Evolutionary conservation across 2,113 vertebrate genomes (phyloP).

Genomic region (Alectura lathami): DNA sequence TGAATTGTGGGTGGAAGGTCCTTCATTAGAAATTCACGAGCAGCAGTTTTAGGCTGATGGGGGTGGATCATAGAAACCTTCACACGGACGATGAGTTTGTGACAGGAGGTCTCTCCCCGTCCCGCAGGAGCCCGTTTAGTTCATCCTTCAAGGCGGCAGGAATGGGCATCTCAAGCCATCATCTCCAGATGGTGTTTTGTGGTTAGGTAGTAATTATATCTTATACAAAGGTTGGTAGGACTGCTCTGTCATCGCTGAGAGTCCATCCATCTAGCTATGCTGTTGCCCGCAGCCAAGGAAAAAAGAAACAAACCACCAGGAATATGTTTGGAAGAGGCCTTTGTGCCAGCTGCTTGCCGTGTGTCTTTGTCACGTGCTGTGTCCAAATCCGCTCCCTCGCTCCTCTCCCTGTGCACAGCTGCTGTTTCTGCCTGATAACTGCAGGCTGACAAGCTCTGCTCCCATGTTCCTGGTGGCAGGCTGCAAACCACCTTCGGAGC

Average conservation of each 20-base stretch:
- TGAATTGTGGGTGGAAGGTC: not conserved
- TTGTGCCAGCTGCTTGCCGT: accelerated
- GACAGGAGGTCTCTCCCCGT: not conserved
- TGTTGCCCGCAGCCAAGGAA: not conserved
- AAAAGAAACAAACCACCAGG: not conserved
- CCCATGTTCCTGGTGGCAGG: not conserved
- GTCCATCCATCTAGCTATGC: not conserved
- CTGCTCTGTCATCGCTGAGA: not conserved
- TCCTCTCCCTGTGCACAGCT: not conserved
- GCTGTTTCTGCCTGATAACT: not conserved
- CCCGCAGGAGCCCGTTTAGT: not conserved
- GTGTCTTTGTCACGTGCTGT: not conserved
- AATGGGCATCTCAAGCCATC: not conserved
- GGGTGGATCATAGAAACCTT: not conserved
- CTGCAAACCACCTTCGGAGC: not conserved
- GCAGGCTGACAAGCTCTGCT: not conserved
- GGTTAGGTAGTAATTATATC: not conserved
- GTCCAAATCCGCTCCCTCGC: not conserved
- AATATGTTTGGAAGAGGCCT: not conserved
- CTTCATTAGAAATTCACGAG: not conserved
- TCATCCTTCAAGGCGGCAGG: not conserved
- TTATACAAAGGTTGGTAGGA: not conserved
- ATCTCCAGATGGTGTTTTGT: not conserved
- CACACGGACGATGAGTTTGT: not conserved
- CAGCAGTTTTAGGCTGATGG: not conserved